Evolutionary conservation across 2,888 invertebrate genomes (phyloP), one percentile per base, ranked within the genome.

Genomic region (Buathra laborator): DNA sequence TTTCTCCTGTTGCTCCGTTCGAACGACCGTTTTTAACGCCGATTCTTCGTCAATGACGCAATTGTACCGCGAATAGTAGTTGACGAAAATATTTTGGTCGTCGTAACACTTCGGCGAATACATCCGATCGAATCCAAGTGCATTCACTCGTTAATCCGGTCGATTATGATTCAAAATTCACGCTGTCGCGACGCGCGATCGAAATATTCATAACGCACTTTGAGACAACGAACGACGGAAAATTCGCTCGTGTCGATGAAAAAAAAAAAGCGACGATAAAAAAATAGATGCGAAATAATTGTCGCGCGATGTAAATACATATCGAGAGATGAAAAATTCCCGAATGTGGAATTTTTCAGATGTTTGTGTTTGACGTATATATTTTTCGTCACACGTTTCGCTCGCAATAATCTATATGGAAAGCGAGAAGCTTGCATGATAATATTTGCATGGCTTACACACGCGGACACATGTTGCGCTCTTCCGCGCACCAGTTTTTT

Each of bases 21-120:
- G 53, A 66, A 81, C 74, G 59, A 37, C 14, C 51, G 71, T 66
- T 75, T 72, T 82, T 72, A 81, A 81, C 64, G 88, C 86, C 87
- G 88, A 90, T 90, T 90, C 87, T 87, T 86, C 67, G 77, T 79
- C 86, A 88, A 87, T 89, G 89, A 89, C 89, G 88, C 86, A 76
- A 80, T 59, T 67, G 76, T 16, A 71, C 86, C 85, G 85, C 85
- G 87, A 90, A 89, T 89, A 89, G 85, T 80, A 29, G 62, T 68
- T 85, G 83, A 84, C 83, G 87, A 87, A 89, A 90, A 90, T 89
- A 89, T 89, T 89, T 88, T 87, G 84, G 83, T 85, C 84, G 81
- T n/a, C 86, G 79, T 87, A 80, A 81, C 85, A 74, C 81, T 84
- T 78, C 84, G 86, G 81, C 85, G 83, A 87, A 87, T 75, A 75